These are phyloP conservation scores for Heliconius melpomene DNA, from an alignment of 1,140 invertebrate species.

Conservation along the genomic window DNA sequence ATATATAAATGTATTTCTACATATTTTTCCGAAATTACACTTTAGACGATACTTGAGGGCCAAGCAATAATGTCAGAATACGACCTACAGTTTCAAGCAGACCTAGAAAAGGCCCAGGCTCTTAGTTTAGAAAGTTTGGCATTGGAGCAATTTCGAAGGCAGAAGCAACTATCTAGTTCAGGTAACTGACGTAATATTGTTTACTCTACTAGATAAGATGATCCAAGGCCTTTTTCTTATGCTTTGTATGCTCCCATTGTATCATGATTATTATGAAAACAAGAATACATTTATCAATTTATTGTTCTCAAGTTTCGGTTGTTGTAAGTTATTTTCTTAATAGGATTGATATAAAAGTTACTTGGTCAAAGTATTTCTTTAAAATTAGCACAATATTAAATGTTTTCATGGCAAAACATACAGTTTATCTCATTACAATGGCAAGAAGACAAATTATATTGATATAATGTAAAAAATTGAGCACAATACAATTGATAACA, in stretches of 20 bases:
- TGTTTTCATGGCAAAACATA: not conserved
- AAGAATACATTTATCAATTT: not conserved
- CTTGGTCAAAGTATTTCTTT: constrained; percentile 9
- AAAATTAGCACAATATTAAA: not conserved
- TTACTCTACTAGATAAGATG: constrained; percentile 58
- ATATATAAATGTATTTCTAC: constrained; percentile 58
- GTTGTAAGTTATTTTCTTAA: not conserved
- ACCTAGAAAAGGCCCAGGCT: constrained; percentile 92
- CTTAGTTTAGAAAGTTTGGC: constrained; percentile 92
- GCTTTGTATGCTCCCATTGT: constrained; percentile 3
- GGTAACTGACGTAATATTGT: constrained; percentile 72
- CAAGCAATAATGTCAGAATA: constrained; percentile 83
- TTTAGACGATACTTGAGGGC: constrained; percentile 55
- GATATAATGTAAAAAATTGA: constrained; percentile 43
- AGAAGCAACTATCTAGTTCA: constrained; percentile 78
- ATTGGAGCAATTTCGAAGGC: constrained; percentile 88
- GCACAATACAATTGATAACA: constrained; percentile 49
- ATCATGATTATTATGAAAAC: not conserved
- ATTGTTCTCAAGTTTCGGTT: not conserved
- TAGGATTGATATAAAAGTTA: not conserved
- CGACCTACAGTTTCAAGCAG: constrained; percentile 91
- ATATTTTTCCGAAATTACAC: constrained; percentile 53
- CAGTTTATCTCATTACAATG: constrained; percentile 4
- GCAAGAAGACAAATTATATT: constrained; percentile 19
- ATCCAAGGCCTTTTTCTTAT: constrained; percentile 34